Percentiles rank a stretch among this genome's conserved stretches.
These are phyloP conservation scores for Rhadinocentrus ornatus DNA, from an alignment of 2,797 vertebrate genomes.

Conservation along the genomic window DNA sequence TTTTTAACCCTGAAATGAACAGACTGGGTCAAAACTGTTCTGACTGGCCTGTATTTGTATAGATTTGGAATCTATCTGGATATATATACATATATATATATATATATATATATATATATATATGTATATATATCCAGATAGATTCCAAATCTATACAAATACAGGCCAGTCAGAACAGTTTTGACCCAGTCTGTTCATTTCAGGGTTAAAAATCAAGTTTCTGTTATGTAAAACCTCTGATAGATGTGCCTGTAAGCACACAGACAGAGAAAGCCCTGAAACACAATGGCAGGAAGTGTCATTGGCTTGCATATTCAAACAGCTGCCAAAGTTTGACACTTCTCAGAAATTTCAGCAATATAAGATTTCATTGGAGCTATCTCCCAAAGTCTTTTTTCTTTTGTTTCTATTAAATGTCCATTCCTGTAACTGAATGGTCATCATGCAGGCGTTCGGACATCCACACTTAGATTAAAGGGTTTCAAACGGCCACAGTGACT, in stretches of 20 bases:
- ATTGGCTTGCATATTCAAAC: constrained; percentile 54
- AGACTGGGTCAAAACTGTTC: not conserved
- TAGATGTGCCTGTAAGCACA: constrained; percentile 34
- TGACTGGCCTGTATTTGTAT: not conserved
- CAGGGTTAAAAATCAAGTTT: not conserved
- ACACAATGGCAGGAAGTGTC: constrained; percentile 78
- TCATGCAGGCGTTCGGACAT: not conserved
- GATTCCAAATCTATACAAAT: too few relatives aligned
- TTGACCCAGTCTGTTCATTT: not conserved
- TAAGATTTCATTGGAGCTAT: constrained; percentile 9
- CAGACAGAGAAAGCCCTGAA: constrained; percentile 55
- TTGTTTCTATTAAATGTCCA: not conserved
- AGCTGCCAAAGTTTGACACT: constrained; percentile 27
- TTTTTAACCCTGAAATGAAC: not conserved
- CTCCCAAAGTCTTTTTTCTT: not conserved
- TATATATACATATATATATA: not conserved
- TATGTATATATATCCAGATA: too few relatives aligned
- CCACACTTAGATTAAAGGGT: not conserved
- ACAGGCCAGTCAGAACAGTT: not conserved
- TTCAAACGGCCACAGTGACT: constrained; percentile 32
- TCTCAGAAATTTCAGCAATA: constrained; percentile 12
- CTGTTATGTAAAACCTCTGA: constrained; percentile 54
- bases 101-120: too few relatives aligned
- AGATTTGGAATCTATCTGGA: too few relatives aligned
- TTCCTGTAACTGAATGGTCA: not conserved